Evolutionary conservation across 2,113 vertebrate genomes (phyloP).

Genomic region (Ceratotherium simum): DNA sequence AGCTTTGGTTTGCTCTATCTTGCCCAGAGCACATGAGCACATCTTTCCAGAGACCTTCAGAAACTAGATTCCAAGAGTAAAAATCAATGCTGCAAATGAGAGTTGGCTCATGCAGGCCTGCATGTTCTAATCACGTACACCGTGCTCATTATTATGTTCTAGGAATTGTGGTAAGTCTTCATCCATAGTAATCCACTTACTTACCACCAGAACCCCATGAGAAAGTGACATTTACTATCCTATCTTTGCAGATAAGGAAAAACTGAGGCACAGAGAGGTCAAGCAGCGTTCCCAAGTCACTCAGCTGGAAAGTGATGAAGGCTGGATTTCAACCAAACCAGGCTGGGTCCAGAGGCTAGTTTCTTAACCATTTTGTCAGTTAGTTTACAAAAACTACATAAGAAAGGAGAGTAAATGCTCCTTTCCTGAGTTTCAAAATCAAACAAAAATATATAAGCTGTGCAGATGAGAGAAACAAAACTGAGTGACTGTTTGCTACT

Average conservation of each 20-base stretch:
- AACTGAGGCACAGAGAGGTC: background rate
- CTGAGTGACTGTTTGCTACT: background rate
- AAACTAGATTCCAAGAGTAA: background rate
- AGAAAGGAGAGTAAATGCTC: background rate
- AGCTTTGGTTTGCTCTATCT: background rate
- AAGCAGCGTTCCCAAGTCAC: background rate
- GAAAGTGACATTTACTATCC: background rate
- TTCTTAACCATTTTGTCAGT: background rate
- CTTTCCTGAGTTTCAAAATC: background rate
- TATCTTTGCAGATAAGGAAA: background rate
- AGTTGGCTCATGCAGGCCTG: accelerated
- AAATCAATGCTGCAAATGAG: background rate
- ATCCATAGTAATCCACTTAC: background rate
- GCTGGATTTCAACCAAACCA: background rate
- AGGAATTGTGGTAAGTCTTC: background rate
- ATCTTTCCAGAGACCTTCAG: background rate
- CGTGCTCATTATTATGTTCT: background rate
- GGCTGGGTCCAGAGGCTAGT: background rate
- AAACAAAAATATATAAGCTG: background rate
- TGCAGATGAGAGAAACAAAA: background rate
- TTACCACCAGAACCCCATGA: background rate
- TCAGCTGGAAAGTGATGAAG: background rate
- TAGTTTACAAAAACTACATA: background rate
- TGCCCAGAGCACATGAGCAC: background rate
- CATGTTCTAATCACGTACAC: accelerated